Percentiles rank a stretch among this genome's conserved stretches.
Evolutionary conservation across 2,113 vertebrate genomes (phyloP).

Genomic region (Sigmodon hispidus): DNA sequence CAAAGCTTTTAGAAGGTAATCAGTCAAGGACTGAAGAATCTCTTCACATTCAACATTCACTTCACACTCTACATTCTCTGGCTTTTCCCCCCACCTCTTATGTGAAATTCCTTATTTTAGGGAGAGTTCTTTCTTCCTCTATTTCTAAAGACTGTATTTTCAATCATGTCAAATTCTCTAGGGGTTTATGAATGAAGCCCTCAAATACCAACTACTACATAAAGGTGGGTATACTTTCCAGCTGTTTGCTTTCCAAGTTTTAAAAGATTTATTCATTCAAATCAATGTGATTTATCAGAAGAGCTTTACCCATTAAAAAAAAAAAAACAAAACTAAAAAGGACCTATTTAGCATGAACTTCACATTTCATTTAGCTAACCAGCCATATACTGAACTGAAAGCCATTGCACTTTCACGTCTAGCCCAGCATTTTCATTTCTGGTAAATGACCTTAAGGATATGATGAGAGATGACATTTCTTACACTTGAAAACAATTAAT

Average conservation of each 20-base stretch:
- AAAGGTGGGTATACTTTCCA: slow-evolving; percentile 36
- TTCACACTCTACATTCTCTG: slow-evolving; percentile 40
- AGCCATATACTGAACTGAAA: background rate
- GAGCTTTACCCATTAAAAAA: background rate
- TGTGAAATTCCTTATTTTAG: background rate
- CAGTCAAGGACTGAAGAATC: slow-evolving; percentile 56
- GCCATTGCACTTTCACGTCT: background rate
- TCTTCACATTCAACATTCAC: slow-evolving; percentile 29
- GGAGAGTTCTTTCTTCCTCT: slow-evolving; percentile 11
- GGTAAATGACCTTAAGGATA: slow-evolving; percentile 29
- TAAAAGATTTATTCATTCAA: slow-evolving; percentile 37
- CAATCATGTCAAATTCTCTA: slow-evolving; percentile 37
- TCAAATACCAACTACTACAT: slow-evolving; percentile 22
- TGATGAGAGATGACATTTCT: slow-evolving; percentile 14
- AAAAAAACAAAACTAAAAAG: background rate
- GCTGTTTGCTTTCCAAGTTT: slow-evolving; percentile 17
- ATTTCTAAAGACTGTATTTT: slow-evolving; percentile 45
- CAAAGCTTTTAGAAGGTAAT: slow-evolving; percentile 67
- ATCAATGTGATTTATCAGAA: background rate
- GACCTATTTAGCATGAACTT: slow-evolving; percentile 4
- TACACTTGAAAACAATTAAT: background rate
- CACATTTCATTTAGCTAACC: slow-evolving; percentile 37
- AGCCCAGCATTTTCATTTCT: background rate
- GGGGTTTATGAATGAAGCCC: slow-evolving; percentile 58
- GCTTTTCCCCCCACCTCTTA: slow-evolving; percentile 18